A percentile compares a stretch with the other conserved stretches of the same genome.
These are phyloP conservation scores for Stigmatopora nigra DNA, from an alignment of 2,113 vertebrate species.

Conservation along the genomic window DNA sequence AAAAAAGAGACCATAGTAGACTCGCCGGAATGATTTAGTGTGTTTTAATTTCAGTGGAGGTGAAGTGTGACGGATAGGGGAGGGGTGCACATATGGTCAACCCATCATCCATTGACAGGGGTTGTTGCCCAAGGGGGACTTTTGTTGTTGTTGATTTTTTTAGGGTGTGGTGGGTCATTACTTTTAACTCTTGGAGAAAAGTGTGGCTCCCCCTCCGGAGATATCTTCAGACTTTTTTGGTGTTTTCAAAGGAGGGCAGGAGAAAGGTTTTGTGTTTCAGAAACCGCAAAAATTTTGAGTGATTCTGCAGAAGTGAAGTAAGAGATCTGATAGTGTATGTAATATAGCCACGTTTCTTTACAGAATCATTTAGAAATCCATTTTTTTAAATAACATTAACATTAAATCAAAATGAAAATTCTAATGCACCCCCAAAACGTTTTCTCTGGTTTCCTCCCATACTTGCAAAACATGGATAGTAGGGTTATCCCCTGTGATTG, in stretches of 20 bases:
- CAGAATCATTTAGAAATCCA: neutral
- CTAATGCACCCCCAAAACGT: too few relatives aligned
- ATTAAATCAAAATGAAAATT: neutral
- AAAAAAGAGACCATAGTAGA: neutral
- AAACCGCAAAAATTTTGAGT: slow-evolving; percentile 33
- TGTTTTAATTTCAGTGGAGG: slow-evolving; percentile 17
- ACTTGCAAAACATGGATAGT: too few relatives aligned
- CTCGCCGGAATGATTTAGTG: neutral
- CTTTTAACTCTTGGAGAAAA: slow-evolving; percentile 17
- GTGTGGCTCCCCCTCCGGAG: slow-evolving; percentile 22
- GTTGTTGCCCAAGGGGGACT: slow-evolving; percentile 14
- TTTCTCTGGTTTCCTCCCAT: too few relatives aligned
- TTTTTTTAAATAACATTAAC: neutral
- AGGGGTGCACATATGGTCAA: slow-evolving; percentile 46
- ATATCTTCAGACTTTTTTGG: slow-evolving; percentile 35
- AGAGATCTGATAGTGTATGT: slow-evolving; percentile 19
- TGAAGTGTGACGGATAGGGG: slow-evolving; percentile 33
- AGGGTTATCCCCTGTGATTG: too few relatives aligned
- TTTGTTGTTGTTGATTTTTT: neutral
- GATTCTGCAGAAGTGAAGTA: slow-evolving; percentile 46
- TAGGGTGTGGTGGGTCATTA: slow-evolving; percentile 18
- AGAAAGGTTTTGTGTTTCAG: slow-evolving; percentile 38
- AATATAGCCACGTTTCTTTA: neutral
- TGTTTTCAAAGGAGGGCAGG: slow-evolving; percentile 28
- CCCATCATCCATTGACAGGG: slow-evolving; percentile 38